Evolutionary conservation across 2,888 invertebrate genomes (phyloP), one percentile per base, ranked within the genome.

Genomic region (Prosopocoilus inquinatus): DNA sequence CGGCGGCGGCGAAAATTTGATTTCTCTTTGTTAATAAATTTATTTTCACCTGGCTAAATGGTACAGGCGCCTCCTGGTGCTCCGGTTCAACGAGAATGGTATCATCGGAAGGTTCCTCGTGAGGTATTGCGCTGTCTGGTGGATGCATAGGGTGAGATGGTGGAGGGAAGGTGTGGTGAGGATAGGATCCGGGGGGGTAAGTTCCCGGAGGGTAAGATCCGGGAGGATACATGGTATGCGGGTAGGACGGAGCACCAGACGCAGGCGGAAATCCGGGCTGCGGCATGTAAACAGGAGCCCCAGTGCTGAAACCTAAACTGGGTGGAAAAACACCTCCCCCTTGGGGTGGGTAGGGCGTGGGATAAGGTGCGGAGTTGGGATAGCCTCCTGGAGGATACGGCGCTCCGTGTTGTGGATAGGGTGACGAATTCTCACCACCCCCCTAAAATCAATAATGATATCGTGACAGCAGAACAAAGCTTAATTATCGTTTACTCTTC

Each of bases 271-370:
- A 41, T 9, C 41, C 41, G 16, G 41, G 9, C 41, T 12, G 15
- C 15, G 41, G 41, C 9, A 41, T 41, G 12, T 41, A 41, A 11
- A 13, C 41, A 9, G 13, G 41, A 41, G 13, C 16, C 12, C 15
- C 15, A 9, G 11, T 1, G 12, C 15, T 13, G 16, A 15, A 41
- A 15, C 84, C 84, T 77, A 83, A 67, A 75, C 81, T 69, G 38
- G 75, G 73, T 39, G 75, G 72, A 59, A 72, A 74, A 9, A 73
- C 69, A 16, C 69, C 68, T 8, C 65, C 60, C 12, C 56, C 65
- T 51, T 67, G 67, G 12, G 64, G 34, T 20, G 69, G 70, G 50
- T 69, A 71, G 3, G 4, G 41, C 53, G 76, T 72, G n/a, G 79
- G 78, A 66, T 79, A 79, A 50, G 77, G 77, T 44, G 72, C 66